A percentile compares a stretch with the other conserved stretches of the same genome.
phyloP scores from a whole-genome alignment of 2,797 vertebrate species.

The Euphonia xanthogaster region DNA sequence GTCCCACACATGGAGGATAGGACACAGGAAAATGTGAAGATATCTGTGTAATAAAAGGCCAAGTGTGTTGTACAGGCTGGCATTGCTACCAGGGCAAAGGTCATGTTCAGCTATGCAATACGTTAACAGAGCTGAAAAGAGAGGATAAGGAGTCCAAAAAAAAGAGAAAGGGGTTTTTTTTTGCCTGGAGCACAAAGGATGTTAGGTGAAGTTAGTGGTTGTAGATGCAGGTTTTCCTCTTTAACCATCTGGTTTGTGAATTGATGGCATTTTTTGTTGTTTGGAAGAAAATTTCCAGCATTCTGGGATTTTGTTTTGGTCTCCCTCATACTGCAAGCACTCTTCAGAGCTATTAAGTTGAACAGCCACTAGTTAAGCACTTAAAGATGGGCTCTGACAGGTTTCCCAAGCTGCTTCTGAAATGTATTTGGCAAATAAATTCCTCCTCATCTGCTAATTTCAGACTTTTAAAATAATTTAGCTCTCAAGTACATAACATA shows the following conservation, averaged over 20 bases:
- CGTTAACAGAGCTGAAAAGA: not conserved
- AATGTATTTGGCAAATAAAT: conserved; percentile 62
- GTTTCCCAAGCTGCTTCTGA: conserved; percentile 55
- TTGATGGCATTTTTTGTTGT: not conserved
- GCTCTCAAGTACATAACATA: conserved; percentile 56
- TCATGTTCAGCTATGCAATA: not conserved
- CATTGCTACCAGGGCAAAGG: not conserved
- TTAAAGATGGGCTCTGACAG: conserved; percentile 51
- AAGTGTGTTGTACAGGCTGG: fast-evolving
- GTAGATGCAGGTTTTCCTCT: not conserved
- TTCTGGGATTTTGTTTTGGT: conserved; percentile 17
- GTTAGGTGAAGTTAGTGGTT: not conserved
- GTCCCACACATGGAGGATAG: not conserved
- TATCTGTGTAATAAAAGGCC: not conserved
- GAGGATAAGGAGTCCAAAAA: not conserved
- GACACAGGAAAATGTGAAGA: not conserved
- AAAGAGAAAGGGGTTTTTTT: not conserved
- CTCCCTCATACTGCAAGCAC: not conserved
- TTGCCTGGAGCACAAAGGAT: not conserved
- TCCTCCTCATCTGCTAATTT: conserved; percentile 64
- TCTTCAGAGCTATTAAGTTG: conserved; percentile 19
- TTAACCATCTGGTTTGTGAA: not conserved
- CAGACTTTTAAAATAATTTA: conserved; percentile 61
- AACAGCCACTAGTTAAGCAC: conserved; percentile 51
- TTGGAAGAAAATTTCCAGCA: not conserved